Base-by-base conservation (phyloP, 2,888 invertebrate species). In the Leptinotarsa tumamoca region DNA sequence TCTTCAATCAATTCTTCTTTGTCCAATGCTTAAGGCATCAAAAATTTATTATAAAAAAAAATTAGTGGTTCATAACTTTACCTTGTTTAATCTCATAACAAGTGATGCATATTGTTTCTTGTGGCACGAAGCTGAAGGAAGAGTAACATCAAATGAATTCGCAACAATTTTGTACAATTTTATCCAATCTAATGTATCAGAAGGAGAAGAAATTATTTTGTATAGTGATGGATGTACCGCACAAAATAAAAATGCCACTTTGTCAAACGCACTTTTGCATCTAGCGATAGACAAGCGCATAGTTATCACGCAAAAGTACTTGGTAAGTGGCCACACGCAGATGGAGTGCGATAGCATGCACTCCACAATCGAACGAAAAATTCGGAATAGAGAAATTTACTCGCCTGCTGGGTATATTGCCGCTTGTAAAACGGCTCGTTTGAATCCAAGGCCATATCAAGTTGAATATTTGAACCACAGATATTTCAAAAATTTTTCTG, bases 261-360 rank as follows among this genome's bases (percentile, higher is more conserved):
- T 85, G 61, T 76, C 85, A 10, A 85, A 84, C 69, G 82, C 84
- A 13, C 76, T 85, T n/a, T 66, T 83, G 0, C 75, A 83, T 56
- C 77, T 81, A 52, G 70, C 81, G 4, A 74, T 79, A 1, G 33
- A 71, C 58, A 71, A 74, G 66, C 2, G 82, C 51, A 51, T 51
- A 51, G 51, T 51, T 51, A 51, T 85, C 71, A 77, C 78, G 33
- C 83, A 85, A 73, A 86, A 86, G 70, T 85, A 76, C 72, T 74
- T 85, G 4, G 83, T 81, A 58, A 79, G 78, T 54, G 84, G 83
- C 0, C 84, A 84, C 72, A 85, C 85, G 0, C 83, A 85, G 77
- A 85, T 83, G 82, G 84, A 85, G 73, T 76, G 80, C 51, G 83
- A 85, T 49, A 43, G 43, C 50, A 67, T 67, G 67, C 67, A 67